Conservation (phyloP, 2,113 vertebrate species). For the Thunnus maccoyii region DNA sequence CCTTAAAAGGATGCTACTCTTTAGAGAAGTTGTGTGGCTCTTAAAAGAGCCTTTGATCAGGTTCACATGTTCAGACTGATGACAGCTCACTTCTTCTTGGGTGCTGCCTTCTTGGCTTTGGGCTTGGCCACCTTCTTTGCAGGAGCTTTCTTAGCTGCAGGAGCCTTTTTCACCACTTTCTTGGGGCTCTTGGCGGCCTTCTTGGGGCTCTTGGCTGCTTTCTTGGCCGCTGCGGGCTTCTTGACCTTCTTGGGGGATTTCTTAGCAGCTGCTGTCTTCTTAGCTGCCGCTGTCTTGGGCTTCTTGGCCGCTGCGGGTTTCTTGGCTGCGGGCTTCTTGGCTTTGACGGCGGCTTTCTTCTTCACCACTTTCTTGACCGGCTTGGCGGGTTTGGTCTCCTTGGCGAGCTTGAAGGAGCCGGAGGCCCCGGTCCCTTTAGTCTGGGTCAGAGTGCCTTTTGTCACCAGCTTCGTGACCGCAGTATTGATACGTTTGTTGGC, state of each 20-base stretch:
- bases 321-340: not conserved
- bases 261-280: not conserved
- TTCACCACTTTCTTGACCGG: not conserved
- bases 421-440: not conserved
- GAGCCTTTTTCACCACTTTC: too few relatives aligned
- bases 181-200: too few relatives aligned
- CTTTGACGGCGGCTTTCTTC: not conserved
- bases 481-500: not conserved
- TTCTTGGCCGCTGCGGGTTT: not conserved
- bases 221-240: not conserved
- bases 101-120: not conserved
- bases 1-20: too few relatives aligned
- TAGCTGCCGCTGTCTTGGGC: not conserved
- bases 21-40: too few relatives aligned
- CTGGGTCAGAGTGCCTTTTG: not conserved
- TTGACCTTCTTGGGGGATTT: not conserved
- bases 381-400: not conserved
- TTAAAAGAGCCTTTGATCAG: too few relatives aligned
- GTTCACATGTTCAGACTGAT: too few relatives aligned
- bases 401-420: constrained; percentile 2
- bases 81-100: not conserved
- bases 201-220: not conserved
- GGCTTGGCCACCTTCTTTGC: too few relatives aligned
- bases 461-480: not conserved
- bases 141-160: not conserved